Evolutionary conservation across 2,797 vertebrate genomes (phyloP).

Genomic region (Agapornis canus): DNA sequence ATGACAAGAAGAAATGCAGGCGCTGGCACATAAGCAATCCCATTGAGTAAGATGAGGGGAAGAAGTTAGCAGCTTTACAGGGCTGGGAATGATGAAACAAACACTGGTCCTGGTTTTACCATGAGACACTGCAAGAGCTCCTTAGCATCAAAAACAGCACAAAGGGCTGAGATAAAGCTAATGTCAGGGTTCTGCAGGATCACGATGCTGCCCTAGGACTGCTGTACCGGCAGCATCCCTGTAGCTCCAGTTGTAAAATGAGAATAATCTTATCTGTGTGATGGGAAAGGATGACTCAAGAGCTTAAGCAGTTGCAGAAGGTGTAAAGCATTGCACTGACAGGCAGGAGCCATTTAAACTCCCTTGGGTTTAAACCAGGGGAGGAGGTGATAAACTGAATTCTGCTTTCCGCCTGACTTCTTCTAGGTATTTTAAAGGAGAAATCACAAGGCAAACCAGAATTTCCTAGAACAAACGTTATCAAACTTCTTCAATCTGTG

Average conservation of each 20-base stretch:
- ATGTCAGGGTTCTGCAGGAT: neutral
- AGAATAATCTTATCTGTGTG: neutral
- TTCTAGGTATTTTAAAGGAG: neutral
- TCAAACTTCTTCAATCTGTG: neutral
- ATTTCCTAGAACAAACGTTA: neutral
- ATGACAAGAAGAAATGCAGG: neutral
- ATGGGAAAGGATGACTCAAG: neutral
- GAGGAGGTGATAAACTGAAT: neutral
- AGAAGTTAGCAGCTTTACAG: neutral
- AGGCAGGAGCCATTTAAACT: neutral
- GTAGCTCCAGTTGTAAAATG: neutral
- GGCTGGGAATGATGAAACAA: neutral
- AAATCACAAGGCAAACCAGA: neutral
- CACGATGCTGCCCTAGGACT: fast-evolving
- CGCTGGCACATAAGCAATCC: neutral
- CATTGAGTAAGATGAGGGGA: neutral
- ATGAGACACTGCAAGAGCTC: neutral
- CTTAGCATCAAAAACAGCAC: neutral
- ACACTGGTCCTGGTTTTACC: neutral
- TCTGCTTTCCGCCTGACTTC: neutral
- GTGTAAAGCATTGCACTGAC: neutral
- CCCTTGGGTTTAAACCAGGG: neutral
- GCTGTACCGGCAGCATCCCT: fast-evolving
- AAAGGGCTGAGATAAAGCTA: neutral
- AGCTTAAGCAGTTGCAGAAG: neutral